Evolutionary conservation across 2,888 invertebrate genomes (phyloP), one percentile per base, ranked within the genome.

Genomic region (Steinernema scapterisci): DNA sequence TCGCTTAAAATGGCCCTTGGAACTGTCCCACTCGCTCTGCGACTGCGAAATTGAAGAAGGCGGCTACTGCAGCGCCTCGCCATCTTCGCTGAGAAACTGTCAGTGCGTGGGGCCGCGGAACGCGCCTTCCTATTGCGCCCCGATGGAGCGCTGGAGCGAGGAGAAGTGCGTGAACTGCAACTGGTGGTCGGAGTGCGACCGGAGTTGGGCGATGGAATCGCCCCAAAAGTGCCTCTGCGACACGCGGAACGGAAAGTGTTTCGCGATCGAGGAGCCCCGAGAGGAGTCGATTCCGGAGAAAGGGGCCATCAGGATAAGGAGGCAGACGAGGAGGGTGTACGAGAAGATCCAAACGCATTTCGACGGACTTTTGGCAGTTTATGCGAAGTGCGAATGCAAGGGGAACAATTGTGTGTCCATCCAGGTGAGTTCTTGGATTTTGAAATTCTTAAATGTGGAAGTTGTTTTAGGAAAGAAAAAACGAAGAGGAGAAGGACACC

Each of bases 351-450:
- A 80, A n/a, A 79, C 77, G 63, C 72, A 78, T 51, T 83, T 81
- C 63, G 84, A 86, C 70, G 85, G 85, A 0, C 77, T 86, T 1
- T 51, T 86, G 73, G 85, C 86, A 0, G 85, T 85, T 6, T 82
- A 85, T 54, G 82, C 85, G 0, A 75, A 78, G 27, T 86, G 86
- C 74, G 71, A 79, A 7, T 85, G 82, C 73, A 71, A 72, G 11
- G 43, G 43, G 13, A 48, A 73, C 73, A 76, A 76, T 25, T 81
- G 81, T 27, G 23, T 44, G 11, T 70, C 72, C 27, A 21, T 45
- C 27, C 73, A 73, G 73, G 71, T 54, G 21, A 44, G 63, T 48
- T 16, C 9, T 44, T 16, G 38, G 38, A 38, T 6, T 38, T 38
- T 9, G 38, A n/a, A n/a, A 6, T 38, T 38, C 38, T 38, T 9